Evolutionary conservation across 2,888 invertebrate genomes (phyloP).

Genomic region (Drosophila colorata): DNA sequence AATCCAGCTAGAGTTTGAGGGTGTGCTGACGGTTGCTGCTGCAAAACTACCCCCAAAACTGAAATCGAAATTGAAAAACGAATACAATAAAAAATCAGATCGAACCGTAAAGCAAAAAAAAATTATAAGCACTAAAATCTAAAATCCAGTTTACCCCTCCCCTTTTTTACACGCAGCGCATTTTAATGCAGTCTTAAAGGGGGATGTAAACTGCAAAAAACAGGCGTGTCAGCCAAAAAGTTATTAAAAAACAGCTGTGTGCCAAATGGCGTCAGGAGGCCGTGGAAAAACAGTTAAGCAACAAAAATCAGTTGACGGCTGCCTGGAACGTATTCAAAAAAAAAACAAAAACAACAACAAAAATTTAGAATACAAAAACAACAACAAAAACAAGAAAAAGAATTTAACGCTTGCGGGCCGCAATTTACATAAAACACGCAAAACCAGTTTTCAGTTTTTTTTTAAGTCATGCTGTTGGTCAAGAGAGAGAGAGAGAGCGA

Average conservation of each 20-base stretch:
- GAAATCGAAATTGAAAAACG: slow-evolving; percentile 57
- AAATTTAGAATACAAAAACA: slow-evolving; percentile 45
- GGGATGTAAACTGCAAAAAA: slow-evolving; percentile 37
- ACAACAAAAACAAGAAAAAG: slow-evolving; percentile 33
- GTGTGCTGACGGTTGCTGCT: slow-evolving; percentile 61
- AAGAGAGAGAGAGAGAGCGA: slow-evolving; percentile 19
- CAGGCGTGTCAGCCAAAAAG: slow-evolving; percentile 48
- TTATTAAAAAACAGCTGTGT: slow-evolving; percentile 44
- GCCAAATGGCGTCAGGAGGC: slow-evolving; percentile 43
- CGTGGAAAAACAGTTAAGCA: slow-evolving; percentile 51
- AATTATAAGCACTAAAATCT: slow-evolving; percentile 30
- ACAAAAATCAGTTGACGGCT: slow-evolving; percentile 21
- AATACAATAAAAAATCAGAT: slow-evolving; percentile 45
- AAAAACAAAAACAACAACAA: slow-evolving; percentile 21
- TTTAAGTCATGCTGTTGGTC: slow-evolving; percentile 56
- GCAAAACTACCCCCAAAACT: slow-evolving; percentile 71
- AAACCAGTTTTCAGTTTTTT: slow-evolving; percentile 75
- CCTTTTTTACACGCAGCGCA: slow-evolving; percentile 7
- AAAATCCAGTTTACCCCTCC: slow-evolving; percentile 1
- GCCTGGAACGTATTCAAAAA: slow-evolving; percentile 35
- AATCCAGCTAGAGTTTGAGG: slow-evolving; percentile 57
- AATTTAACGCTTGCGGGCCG: slow-evolving; percentile 65
- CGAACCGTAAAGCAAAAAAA: slow-evolving; percentile 40
- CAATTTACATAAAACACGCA: slow-evolving; percentile 83
- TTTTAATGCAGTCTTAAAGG: slow-evolving; percentile 24